Base-by-base conservation (phyloP, 2,888 invertebrate species). In the Phyllotreta cruciferae region DNA sequence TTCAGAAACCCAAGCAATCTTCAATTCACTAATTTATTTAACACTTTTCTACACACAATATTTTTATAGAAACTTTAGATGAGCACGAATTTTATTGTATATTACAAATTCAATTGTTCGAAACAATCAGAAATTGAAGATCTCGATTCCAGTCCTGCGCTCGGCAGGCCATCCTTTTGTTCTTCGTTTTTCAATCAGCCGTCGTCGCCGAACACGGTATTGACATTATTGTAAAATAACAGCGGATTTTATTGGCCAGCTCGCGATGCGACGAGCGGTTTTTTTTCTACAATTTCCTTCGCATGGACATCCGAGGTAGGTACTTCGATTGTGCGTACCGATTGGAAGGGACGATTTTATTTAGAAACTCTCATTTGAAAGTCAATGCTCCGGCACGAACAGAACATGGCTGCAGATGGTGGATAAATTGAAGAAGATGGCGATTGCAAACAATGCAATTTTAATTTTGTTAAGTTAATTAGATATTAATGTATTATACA, bases 231-330 rank as follows among this genome's bases (percentile, higher is more conserved):
- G 69, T 65, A 69, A 71, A 71, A 70, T 69, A 68, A 68, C 70
- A 70, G 65, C 70, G 63, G 60, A 62, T 67, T 67, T 68, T 68
- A 71, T 72, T 72, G 72, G 70, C 61, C 67, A 63, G 63, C 62
- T 62, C 57, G 66, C 56, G 64, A 67, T 64, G 62, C 63, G 70
- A 67, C 65, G 66, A 62, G 62, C 63, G n/a, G 64, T 61, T 67
- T 69, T 68, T 70, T 60, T 65, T 63, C 56, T 65, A 58, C 52
- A 50, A n/a, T 58, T 39, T 54, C 60, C 58, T 64, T 64, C 64
- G 66, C 62, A 56, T 60, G 55, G 47, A 10, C 57, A 64, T 57
- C 44, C 45, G 56, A 56, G 61, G 42, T 60, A 60, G 62, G 41
- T 62, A 66, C 61, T 66, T 57, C 61, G 56, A 62, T 63, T 66